Evolutionary conservation across 2,113 vertebrate species (phyloP).

Genomic region (Sprattus sprattus): DNA sequence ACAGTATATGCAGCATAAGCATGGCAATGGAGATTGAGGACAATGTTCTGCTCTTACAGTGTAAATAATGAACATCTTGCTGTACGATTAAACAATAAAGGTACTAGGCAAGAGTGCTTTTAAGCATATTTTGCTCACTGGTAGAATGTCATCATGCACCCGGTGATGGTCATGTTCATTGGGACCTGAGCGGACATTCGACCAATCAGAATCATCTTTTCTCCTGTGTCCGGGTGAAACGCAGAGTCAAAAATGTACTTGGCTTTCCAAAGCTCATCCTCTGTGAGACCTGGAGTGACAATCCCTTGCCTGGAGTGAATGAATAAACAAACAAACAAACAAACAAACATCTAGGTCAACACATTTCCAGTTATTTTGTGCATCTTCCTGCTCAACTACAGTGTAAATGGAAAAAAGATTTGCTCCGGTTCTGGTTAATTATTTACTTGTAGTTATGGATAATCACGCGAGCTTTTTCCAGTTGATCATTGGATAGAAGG

Average conservation of each 20-base stretch:
- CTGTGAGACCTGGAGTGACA: slow-evolving; percentile 84
- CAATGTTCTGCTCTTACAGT: neutral
- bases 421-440: neutral
- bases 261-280: slow-evolving; percentile 92
- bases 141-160: slow-evolving; percentile 99
- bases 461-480: slow-evolving; percentile 80
- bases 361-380: neutral
- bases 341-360: neutral
- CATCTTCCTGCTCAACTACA: neutral
- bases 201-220: slow-evolving; percentile 97
- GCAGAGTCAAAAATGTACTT: slow-evolving; percentile 97
- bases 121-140: slow-evolving; percentile 71
- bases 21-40: neutral
- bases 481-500: slow-evolving; percentile 82
- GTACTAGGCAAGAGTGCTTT: neutral
- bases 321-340: neutral
- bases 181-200: slow-evolving; percentile 98
- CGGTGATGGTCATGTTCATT: slow-evolving; percentile 99
- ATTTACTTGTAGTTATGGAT: slow-evolving; percentile 91
- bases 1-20: neutral
- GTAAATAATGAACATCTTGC: neutral
- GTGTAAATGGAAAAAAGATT: neutral
- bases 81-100: neutral
- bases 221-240: slow-evolving; percentile 95
- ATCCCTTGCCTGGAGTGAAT: slow-evolving; percentile 78